Evolutionary conservation across 2,113 vertebrate species (phyloP), one percentile per base, ranked within the genome.

Genomic region (Vombatus ursinus): DNA sequence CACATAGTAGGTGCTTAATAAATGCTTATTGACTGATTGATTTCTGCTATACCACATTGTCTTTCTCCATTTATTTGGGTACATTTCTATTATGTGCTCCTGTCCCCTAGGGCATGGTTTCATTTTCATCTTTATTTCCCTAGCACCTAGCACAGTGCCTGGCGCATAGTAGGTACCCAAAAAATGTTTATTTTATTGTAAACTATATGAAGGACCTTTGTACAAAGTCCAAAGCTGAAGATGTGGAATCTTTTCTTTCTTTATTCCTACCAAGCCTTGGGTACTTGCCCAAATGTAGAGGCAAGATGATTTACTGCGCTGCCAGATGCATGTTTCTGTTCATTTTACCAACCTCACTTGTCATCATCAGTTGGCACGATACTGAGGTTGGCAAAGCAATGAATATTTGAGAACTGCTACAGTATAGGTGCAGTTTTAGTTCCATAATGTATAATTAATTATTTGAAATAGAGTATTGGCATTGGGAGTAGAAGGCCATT

Each of bases 301-400:
- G 93, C 77, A 91, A 91, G 93, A 95, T 91, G 93, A 48, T 50
- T 90, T 96, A 94, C 89, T 89, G 19, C 53, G 28, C 91, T 95
- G 91, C 95, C 95, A 96, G 12, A 92, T 95, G 91, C 48, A 95
- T 92, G 94, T 96, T 97, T 96, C 90, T 91, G 22, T 0, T 90
- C 57, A 31, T 95, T 47, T 61, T 97, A 97, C 98, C 98, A 98
- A 96, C 52, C 96, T 97, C 57, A 92, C 97, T 98, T 98, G 97
- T 96, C 92, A 96, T 54, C 89, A 94, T 44, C 95, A 93, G 93
- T 95, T 97, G 93, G 94, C 92, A 96, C 96, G 95, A 95, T 92
- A 94, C 19, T 94, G 95, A 95, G 93, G 96, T 93, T 98, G 97
- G 97, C 97, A 97, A 90, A 90, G 94, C 93, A 94, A 57, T 84